phyloP scores from a whole-genome alignment of 2,888 invertebrate species.

The Tenodera sinensis region DNA sequence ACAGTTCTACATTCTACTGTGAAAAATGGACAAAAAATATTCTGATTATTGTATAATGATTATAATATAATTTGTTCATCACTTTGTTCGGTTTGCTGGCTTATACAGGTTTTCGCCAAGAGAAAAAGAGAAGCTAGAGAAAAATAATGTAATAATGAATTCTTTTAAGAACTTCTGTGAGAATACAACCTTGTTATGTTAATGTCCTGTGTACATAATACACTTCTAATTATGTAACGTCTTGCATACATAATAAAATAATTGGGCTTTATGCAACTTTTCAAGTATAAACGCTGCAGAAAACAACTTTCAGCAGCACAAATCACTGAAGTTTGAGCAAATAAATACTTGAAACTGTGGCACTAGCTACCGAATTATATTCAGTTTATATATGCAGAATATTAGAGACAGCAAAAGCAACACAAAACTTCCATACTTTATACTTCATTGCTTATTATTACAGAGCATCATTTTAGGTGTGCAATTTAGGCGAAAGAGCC shows the following conservation, averaged over 20 bases:
- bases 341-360: neutral
- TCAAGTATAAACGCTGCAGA: neutral
- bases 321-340: neutral
- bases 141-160: neutral
- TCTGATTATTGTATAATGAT: conserved; percentile 26
- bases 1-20: conserved; percentile 26
- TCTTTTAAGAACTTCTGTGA: neutral
- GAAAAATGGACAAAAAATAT: conserved; percentile 31
- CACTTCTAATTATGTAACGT: neutral
- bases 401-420: neutral
- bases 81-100: conserved; percentile 29
- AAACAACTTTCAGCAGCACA: neutral
- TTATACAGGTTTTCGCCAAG: conserved; percentile 11
- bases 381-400: neutral
- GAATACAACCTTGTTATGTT: neutral
- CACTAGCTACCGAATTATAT: neutral
- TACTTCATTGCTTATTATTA: too few relatives aligned
- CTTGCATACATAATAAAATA: neutral
- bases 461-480: too few relatives aligned
- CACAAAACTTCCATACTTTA: neutral
- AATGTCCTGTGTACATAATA: neutral
- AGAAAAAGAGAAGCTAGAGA: neutral
- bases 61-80: conserved; percentile 22
- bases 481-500: too few relatives aligned
- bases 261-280: too few relatives aligned